Percentiles rank a stretch among this genome's conserved stretches.
These are phyloP conservation scores for Acronicta psi DNA, from an alignment of 2,888 invertebrate genomes.

Conservation along the genomic window DNA sequence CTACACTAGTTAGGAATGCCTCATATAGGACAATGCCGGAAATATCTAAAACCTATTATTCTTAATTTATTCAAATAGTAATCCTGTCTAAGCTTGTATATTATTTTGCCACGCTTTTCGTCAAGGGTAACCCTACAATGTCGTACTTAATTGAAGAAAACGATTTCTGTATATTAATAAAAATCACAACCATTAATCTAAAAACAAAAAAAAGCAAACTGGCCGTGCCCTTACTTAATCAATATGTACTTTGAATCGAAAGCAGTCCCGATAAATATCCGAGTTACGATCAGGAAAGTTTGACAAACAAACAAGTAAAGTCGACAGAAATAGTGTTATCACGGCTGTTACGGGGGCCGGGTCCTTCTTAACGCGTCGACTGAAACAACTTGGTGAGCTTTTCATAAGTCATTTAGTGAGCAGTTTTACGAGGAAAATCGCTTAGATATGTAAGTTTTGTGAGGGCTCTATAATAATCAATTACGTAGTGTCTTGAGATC, in stretches of 20 bases:
- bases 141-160: no score
- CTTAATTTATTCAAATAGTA: no score
- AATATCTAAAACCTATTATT: no score
- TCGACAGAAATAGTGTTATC: slow-evolving; percentile 37
- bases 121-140: no score
- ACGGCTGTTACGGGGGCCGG: slow-evolving; percentile 23
- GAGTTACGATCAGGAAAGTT: slow-evolving; percentile 20
- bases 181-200: no score
- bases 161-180: no score
- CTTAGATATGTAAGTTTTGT: slow-evolving; percentile 9
- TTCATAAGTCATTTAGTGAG: slow-evolving; percentile 21
- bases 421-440: slow-evolving; percentile 21
- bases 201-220: slow-evolving; percentile 1
- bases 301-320: slow-evolving; percentile 39
- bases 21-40: no score
- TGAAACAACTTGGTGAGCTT: slow-evolving; percentile 18
- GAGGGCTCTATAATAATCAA: slow-evolving; percentile 1
- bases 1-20: no score
- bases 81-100: no score
- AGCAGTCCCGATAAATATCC: slow-evolving; percentile 25
- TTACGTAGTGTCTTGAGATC: neutral
- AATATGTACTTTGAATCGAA: slow-evolving; percentile 19
- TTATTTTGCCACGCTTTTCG: no score
- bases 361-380: slow-evolving; percentile 21
- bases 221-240: slow-evolving; percentile 1